These are phyloP conservation scores for Syrrhaptes paradoxus DNA, from an alignment of 2,113 vertebrate species.

Conservation along the genomic window DNA sequence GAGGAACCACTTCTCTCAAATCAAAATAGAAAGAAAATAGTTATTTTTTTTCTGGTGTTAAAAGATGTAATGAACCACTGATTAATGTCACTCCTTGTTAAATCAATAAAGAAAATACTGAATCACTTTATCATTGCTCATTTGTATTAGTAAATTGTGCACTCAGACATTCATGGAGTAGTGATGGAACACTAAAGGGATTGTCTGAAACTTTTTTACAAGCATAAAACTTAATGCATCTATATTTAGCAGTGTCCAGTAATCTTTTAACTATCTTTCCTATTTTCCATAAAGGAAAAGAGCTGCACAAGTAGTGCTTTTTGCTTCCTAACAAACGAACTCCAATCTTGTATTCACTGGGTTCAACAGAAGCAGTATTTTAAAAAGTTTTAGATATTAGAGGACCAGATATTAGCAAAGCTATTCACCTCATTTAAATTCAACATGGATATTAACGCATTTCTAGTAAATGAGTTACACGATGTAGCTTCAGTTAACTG, in stretches of 20 bases:
- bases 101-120: conserved; percentile 38
- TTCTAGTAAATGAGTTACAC: background rate
- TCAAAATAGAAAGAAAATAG: conserved; percentile 9
- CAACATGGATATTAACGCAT: background rate
- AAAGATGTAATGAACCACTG: conserved; percentile 11
- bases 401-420: background rate
- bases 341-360: background rate
- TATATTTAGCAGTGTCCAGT: background rate
- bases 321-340: background rate
- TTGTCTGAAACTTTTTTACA: background rate
- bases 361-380: background rate
- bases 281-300: background rate
- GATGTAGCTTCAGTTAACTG: background rate
- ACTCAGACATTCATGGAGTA: background rate
- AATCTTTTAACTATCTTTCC: background rate
- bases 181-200: background rate
- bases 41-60: conserved; percentile 24
- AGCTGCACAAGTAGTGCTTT: background rate
- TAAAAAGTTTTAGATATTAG: background rate
- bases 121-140: background rate
- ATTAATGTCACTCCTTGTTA: conserved; percentile 49
- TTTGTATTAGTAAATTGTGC: background rate
- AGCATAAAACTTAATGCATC: background rate
- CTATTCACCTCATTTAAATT: background rate
- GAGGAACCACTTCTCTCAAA: background rate